These are phyloP conservation scores for Cephalotes varians DNA, from an alignment of 2,888 invertebrate genomes.

Conservation along the genomic window DNA sequence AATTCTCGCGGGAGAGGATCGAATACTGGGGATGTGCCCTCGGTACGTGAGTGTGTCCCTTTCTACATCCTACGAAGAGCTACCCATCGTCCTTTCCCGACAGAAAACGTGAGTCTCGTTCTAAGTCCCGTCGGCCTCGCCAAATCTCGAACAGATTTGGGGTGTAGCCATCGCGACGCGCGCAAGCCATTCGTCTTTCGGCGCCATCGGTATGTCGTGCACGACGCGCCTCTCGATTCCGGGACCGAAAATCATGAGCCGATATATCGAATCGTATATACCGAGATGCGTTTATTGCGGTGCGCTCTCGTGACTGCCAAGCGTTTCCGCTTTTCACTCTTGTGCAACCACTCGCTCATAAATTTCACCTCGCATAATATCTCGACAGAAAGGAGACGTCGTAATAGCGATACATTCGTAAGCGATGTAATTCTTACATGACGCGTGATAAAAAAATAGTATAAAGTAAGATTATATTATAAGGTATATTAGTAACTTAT, in stretches of 20 bases:
- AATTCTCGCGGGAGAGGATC: constrained; percentile 62
- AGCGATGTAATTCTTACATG: neutral
- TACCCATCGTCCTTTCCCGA: constrained; percentile 77
- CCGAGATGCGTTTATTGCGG: constrained; percentile 47
- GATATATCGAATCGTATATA: constrained; percentile 51
- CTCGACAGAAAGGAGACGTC: neutral
- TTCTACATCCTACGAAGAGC: constrained; percentile 74
- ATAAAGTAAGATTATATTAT: too few relatives aligned
- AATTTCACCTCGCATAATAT: constrained; percentile 33
- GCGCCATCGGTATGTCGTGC: constrained; percentile 75
- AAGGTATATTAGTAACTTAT: too few relatives aligned
- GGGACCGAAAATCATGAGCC: constrained; percentile 54
- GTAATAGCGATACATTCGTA: neutral
- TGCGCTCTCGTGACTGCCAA: constrained; percentile 42
- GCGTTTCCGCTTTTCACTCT: constrained; percentile 40
- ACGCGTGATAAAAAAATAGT: neutral
- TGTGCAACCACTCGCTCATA: constrained; percentile 28
- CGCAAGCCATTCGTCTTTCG: constrained; percentile 75
- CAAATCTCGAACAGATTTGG: constrained; percentile 81
- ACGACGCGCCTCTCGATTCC: constrained; percentile 61
- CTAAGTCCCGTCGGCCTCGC: constrained; percentile 75
- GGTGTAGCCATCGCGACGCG: constrained; percentile 74
- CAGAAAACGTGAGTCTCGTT: constrained; percentile 81
- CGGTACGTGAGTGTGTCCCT: constrained; percentile 78
- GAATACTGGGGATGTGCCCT: constrained; percentile 3